phyloP scores from a whole-genome alignment of 2,797 vertebrate genomes.

The Galago senegalensis region DNA sequence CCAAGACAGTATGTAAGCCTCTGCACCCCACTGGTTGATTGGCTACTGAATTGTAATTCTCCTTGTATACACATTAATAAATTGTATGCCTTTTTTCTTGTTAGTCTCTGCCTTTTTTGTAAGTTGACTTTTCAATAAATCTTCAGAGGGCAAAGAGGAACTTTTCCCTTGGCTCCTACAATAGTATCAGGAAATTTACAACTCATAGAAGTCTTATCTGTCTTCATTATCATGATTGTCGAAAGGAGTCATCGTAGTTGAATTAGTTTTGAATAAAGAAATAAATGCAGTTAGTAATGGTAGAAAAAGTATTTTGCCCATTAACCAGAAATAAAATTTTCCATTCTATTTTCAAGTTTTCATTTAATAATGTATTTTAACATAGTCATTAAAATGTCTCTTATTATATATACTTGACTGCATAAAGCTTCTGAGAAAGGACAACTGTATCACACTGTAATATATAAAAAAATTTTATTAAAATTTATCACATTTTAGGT shows the following conservation, averaged over 20 bases:
- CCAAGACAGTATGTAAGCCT: neutral
- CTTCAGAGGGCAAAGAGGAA: neutral
- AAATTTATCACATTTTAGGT: neutral
- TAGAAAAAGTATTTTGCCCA: neutral
- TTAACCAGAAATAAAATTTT: neutral
- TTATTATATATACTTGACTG: neutral
- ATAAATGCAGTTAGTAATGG: neutral
- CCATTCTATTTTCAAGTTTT: neutral
- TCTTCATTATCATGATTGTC: neutral
- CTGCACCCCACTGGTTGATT: neutral
- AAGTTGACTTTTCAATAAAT: neutral
- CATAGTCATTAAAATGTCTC: neutral
- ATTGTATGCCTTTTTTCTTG: neutral
- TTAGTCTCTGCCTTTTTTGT: neutral
- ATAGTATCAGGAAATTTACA: constrained; percentile 9
- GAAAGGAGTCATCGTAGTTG: neutral
- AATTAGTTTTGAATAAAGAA: neutral
- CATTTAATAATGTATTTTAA: constrained; percentile 51
- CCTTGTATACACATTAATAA: neutral
- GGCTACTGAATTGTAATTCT: neutral
- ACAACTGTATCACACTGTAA: neutral
- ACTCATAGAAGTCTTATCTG: neutral
- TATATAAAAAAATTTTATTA: constrained; percentile 13
- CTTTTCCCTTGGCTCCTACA: neutral
- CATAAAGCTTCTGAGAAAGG: neutral